These are phyloP conservation scores for Cathartes aura DNA, from an alignment of 2,113 vertebrate genomes.

Conservation along the genomic window DNA sequence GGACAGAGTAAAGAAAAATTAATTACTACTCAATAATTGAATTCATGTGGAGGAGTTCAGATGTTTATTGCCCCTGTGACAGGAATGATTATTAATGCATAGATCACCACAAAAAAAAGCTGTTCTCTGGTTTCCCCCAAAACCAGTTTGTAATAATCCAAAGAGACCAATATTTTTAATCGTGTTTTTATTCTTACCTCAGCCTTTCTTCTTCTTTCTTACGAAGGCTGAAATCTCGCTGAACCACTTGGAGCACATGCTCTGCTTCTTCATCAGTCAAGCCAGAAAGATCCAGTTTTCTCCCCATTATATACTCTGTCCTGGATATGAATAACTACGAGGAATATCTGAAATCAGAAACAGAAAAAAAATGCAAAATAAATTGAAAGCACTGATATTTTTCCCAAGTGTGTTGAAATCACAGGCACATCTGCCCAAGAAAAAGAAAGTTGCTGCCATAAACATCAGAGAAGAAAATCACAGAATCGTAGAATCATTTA, in stretches of 20 bases:
- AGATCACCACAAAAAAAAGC: background rate
- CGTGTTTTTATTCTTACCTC: slow-evolving; percentile 78
- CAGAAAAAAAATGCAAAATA: background rate
- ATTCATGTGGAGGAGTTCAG: background rate
- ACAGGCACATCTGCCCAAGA: background rate
- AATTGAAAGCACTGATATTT: background rate
- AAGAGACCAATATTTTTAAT: background rate
- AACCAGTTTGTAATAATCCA: background rate
- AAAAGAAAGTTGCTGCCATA: background rate
- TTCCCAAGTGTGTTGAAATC: background rate
- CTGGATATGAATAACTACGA: background rate
- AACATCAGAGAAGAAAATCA: background rate
- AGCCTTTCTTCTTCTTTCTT: slow-evolving; percentile 94
- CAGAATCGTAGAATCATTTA: background rate
- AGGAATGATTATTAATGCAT: background rate
- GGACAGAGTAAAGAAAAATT: background rate
- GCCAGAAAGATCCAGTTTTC: slow-evolving; percentile 94
- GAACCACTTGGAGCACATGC: slow-evolving; percentile 94
- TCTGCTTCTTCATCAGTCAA: slow-evolving; percentile 93
- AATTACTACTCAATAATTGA: background rate
- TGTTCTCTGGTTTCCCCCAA: background rate
- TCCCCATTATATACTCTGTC: slow-evolving; percentile 82
- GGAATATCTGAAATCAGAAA: slow-evolving; percentile 57
- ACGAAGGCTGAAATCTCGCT: slow-evolving; percentile 93
- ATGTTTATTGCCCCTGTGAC: background rate